Evolutionary conservation across 1,140 invertebrate species (phyloP).

Genomic region (Drosophila hydei): DNA sequence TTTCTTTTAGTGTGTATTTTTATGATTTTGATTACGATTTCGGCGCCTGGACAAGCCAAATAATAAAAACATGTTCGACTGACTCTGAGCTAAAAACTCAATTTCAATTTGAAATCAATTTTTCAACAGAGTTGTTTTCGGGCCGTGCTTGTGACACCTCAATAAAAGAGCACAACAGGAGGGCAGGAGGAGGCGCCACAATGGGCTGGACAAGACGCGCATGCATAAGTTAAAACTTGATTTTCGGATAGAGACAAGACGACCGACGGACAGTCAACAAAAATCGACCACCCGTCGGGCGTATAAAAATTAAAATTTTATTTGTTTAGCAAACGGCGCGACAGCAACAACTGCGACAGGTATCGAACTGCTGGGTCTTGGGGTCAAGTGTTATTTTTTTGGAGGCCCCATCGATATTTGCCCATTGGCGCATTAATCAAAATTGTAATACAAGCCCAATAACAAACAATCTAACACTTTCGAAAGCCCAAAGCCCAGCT

Average conservation of each 20-base stretch:
- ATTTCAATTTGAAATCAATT: constrained; percentile 77
- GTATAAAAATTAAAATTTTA: constrained; percentile 79
- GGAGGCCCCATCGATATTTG: constrained; percentile 35
- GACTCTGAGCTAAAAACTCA: constrained; percentile 58
- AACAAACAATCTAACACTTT: constrained; percentile 81
- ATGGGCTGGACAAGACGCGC: constrained; percentile 26
- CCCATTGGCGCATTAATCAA: constrained; percentile 65
- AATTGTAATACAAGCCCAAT: constrained; percentile 73
- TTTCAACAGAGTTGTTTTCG: constrained; percentile 68
- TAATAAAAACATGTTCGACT: constrained; percentile 58
- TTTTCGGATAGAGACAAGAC: constrained; percentile 17
- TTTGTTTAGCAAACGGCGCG: constrained; percentile 70
- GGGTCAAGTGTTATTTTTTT: constrained; percentile 26
- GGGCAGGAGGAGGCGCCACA: constrained; percentile 43
- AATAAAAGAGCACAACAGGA: constrained; percentile 55
- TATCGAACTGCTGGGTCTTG: constrained; percentile 13
- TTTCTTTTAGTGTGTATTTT: constrained; percentile 41
- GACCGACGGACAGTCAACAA: constrained; percentile 16
- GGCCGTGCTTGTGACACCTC: constrained; percentile 65
- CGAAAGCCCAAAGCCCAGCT: constrained; percentile 17
- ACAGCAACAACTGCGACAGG: constrained; percentile 68
- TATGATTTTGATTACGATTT: constrained; percentile 78
- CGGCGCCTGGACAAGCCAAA: constrained; percentile 59
- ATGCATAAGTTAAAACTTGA: constrained; percentile 61
- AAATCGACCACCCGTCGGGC: constrained; percentile 67